These are phyloP conservation scores for Pagrus major DNA, from an alignment of 2,113 vertebrate genomes.

Conservation along the genomic window DNA sequence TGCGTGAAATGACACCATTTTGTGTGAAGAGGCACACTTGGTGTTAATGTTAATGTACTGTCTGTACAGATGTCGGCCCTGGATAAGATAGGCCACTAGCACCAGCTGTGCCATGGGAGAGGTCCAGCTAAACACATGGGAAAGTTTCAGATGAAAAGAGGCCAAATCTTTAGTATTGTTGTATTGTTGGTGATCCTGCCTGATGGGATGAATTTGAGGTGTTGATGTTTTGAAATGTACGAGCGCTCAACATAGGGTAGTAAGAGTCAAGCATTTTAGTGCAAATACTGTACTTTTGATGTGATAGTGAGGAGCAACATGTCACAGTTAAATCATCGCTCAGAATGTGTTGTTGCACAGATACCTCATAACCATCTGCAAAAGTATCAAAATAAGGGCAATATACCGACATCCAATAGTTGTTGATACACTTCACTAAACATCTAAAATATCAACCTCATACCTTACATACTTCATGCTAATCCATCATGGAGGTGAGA, in stretches of 20 bases:
- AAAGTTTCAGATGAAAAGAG: slow-evolving; percentile 52
- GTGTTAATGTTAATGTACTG: slow-evolving; percentile 31
- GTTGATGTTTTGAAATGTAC: slow-evolving; percentile 17
- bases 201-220: background rate
- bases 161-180: slow-evolving; percentile 39
- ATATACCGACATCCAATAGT: too few species aligned
- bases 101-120: slow-evolving; percentile 40
- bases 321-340: too few species aligned
- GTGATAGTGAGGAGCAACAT: too few species aligned
- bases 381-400: too few species aligned
- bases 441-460: too few species aligned
- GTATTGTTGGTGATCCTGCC: slow-evolving; percentile 11
- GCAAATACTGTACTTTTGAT: slow-evolving; percentile 1
- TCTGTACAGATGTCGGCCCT: slow-evolving; percentile 5
- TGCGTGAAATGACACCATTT: slow-evolving; percentile 35
- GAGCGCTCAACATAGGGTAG: slow-evolving; percentile 5
- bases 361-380: too few species aligned
- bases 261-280: slow-evolving; percentile 3
- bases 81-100: slow-evolving; percentile 18
- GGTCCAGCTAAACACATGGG: slow-evolving; percentile 41
- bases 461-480: background rate
- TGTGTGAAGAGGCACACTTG: slow-evolving; percentile 11
- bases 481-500: background rate
- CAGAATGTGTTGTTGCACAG: too few species aligned
- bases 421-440: too few species aligned